Base-by-base conservation (phyloP, 2,888 invertebrate genomes). In the Anthrax anthrax region DNA sequence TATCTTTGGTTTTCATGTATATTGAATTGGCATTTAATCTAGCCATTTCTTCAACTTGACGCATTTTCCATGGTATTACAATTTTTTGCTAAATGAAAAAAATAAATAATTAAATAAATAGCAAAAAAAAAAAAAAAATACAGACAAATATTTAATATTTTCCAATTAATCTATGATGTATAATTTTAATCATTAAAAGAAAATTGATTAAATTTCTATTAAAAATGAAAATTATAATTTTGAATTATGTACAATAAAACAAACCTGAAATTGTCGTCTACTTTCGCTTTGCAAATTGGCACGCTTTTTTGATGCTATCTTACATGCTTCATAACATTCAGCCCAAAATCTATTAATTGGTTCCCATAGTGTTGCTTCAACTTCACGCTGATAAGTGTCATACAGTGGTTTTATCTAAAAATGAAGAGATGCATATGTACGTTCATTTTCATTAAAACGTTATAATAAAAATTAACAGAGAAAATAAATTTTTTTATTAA, bases 311-410 rank as follows among this genome's bases (percentile, higher is more conserved):
- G 73, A 69, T 17, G 72, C 71, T 8, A 70, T 60, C 65, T 76
- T 77, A 56, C 75, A 73, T 2, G 71, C 70, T 55, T 78, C 77
- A 53, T 76, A 75, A 56, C 77, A 76, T 51, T 75, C 73, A 16
- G 73, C 72, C 75, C 77, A 77, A 61, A 72, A 76, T 9, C 69
- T 70, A 58, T 74, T 72, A 56, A 76, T 72, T 8, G 70, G 67
- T 56, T 73, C 73, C 57, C 70, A 71, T 36, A 74, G 59, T 47
- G 68, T 69, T 39, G 70, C 62, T 53, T 72, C 70, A 42, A 72
- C 69, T 52, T 71, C 72, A 37, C 72, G 68, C 48, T 71, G 70
- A 56, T 77, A 77, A 41, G 68, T 67, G 50, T 72, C 70, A 56
- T 70, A 71, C 42, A 75, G 67, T 1, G 76, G 76, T 51, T 70